A percentile compares a stretch with the other conserved stretches of the same genome.
These are phyloP conservation scores for Doryteuthis pealeii DNA, from an alignment of 1,140 invertebrate genomes.

Conservation along the genomic window DNA sequence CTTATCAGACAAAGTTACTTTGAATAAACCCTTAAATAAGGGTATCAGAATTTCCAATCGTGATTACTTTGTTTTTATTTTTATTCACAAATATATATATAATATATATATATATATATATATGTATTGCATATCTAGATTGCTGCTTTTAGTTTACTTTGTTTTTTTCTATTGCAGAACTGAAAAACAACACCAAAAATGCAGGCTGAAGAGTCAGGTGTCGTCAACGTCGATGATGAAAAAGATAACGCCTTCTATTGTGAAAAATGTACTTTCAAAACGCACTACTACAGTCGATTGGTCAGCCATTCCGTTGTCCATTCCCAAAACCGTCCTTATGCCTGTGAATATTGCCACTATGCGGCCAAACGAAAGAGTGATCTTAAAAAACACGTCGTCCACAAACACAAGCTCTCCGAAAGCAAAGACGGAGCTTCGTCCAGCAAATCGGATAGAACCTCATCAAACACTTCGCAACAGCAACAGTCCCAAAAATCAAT, in stretches of 20 bases:
- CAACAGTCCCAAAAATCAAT: neutral
- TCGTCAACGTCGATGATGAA: too few species aligned
- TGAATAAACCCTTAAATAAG: too few species aligned
- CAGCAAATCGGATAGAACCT: neutral
- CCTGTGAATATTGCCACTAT: constrained; percentile 34
- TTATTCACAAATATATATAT: too few species aligned
- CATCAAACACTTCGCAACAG: neutral
- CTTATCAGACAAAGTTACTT: too few species aligned
- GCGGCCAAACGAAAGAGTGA: constrained; percentile 37
- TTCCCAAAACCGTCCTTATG: constrained; percentile 32
- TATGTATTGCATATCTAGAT: too few species aligned
- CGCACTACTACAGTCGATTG: constrained; percentile 29
- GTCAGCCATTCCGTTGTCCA: constrained; percentile 36
- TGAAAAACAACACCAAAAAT: too few species aligned
- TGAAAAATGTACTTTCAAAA: constrained; percentile 30
- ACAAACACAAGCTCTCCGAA: constrained; percentile 12
- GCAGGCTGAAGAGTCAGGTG: too few species aligned
- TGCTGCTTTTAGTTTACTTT: too few species aligned
- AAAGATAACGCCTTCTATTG: constrained; percentile 13
- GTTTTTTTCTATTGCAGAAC: too few species aligned
- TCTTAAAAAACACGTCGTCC: constrained; percentile 33
- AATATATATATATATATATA: too few species aligned
- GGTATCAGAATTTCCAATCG: too few species aligned
- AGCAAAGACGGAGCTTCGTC: neutral
- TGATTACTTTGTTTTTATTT: too few species aligned